A percentile compares a stretch with the other conserved stretches of the same genome.
phyloP scores from a whole-genome alignment of 2,113 vertebrate genomes.

The Gallinago jamesoni region DNA sequence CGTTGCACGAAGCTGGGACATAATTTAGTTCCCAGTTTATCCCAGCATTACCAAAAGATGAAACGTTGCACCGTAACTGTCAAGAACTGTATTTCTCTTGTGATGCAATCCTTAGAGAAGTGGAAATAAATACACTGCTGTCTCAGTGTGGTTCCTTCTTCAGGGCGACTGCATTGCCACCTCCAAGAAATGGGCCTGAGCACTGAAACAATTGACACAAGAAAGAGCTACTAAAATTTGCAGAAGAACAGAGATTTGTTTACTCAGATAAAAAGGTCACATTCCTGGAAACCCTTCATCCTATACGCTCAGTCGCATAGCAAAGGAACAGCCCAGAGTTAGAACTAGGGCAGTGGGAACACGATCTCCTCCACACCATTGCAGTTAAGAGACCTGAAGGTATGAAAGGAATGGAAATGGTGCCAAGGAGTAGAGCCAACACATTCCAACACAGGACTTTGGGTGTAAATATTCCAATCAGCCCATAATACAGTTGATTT shows the following conservation, averaged over 20 bases:
- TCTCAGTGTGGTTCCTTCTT: background rate
- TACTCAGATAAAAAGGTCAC: background rate
- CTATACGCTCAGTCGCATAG: background rate
- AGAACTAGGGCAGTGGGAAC: background rate
- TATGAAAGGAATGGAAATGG: background rate
- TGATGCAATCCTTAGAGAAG: background rate
- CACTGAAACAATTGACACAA: rapidly evolving
- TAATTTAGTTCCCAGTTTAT: background rate
- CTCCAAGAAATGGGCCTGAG: rapidly evolving
- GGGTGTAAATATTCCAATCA: background rate
- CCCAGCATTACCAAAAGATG: rapidly evolving
- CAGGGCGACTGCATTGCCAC: background rate
- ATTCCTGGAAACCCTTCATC: background rate
- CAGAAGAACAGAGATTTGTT: background rate
- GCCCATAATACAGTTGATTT: no score
- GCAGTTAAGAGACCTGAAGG: background rate
- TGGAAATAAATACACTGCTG: background rate
- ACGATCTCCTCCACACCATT: rapidly evolving
- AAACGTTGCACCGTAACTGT: background rate
- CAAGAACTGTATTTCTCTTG: background rate
- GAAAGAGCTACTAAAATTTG: background rate
- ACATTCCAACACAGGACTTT: background rate
- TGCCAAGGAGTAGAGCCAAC: background rate
- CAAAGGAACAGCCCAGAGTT: background rate
- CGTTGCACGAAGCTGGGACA: background rate